Percentiles rank a stretch among this genome's conserved stretches.
Evolutionary conservation across 2,888 invertebrate genomes (phyloP).

Genomic region (Nemoura dubitans): DNA sequence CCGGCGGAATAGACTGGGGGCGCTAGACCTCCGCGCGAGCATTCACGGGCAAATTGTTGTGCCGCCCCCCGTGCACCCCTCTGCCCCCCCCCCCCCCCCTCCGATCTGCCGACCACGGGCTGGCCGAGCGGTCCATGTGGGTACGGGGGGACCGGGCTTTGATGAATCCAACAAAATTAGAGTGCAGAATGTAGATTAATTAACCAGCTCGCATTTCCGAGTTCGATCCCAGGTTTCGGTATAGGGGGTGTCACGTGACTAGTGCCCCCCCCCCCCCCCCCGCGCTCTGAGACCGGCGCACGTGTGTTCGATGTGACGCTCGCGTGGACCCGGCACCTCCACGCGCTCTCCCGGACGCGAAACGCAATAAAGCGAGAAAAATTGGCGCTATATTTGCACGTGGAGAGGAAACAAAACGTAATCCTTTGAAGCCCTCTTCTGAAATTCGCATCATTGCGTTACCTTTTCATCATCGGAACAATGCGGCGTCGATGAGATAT

Average conservation of each 20-base stretch:
- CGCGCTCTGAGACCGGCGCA: not conserved
- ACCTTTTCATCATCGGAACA: not conserved
- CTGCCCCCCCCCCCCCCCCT: not conserved
- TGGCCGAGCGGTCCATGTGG: not conserved
- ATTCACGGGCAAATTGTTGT: constrained; percentile 21
- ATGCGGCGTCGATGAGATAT: not conserved
- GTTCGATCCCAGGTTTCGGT: constrained; percentile 9
- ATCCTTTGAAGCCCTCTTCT: not conserved
- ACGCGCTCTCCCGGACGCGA: not conserved
- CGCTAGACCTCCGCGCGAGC: not conserved
- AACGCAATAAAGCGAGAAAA: not conserved
- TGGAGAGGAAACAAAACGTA: not conserved
- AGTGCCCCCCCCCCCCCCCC: not conserved
- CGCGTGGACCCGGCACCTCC: not conserved
- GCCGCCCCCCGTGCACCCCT: not conserved
- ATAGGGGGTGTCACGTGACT: not conserved
- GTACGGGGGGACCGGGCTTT: not conserved
- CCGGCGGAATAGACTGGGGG: not conserved
- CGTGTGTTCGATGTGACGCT: not conserved
- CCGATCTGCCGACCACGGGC: not conserved
- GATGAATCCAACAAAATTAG: constrained; percentile 39
- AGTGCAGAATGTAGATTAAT: constrained; percentile 40
- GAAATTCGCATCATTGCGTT: not conserved
- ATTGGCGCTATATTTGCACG: not conserved
- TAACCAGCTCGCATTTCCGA: constrained; percentile 27